Conservation (phyloP, 2,113 vertebrate species). For the Trogon surrucura region DNA sequence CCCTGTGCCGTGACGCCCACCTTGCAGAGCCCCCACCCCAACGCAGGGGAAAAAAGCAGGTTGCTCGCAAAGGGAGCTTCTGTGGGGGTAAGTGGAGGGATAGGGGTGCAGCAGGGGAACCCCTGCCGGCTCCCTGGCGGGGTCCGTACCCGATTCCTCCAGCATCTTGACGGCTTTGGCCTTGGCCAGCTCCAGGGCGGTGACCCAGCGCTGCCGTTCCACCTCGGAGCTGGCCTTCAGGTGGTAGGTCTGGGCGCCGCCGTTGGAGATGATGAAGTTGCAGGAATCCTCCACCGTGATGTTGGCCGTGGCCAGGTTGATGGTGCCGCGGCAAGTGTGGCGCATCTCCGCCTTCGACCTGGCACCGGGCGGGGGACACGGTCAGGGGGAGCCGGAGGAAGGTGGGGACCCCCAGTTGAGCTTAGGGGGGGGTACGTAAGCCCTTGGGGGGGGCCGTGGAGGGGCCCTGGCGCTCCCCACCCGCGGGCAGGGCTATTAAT, state of each 20-base stretch:
- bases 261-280: conserved; percentile 97
- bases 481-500: too few relatives aligned
- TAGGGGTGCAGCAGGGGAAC: too few relatives aligned
- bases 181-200: conserved; percentile 93
- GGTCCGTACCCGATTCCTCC: conserved; percentile 86
- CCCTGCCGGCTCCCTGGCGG: too few relatives aligned
- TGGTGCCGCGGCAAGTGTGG: conserved; percentile 95
- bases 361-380: neutral
- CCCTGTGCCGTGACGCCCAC: too few relatives aligned
- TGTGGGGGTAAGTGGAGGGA: too few relatives aligned
- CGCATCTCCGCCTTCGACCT: conserved; percentile 94
- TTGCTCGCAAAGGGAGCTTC: too few relatives aligned
- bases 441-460: too few relatives aligned
- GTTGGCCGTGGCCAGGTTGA: conserved; percentile 96
- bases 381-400: neutral
- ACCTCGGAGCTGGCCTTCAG: conserved; percentile 95
- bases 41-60: too few relatives aligned
- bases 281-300: conserved; percentile 96
- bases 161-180: conserved; percentile 94
- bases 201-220: conserved; percentile 96
- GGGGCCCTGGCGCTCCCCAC: too few relatives aligned
- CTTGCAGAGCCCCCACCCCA: too few relatives aligned
- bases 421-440: neutral
- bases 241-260: conserved; percentile 95
- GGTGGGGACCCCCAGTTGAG: too few relatives aligned